These are phyloP conservation scores for Lepidocyrtinus sp. DNA, from an alignment of 2,888 invertebrate genomes.

Conservation along the genomic window DNA sequence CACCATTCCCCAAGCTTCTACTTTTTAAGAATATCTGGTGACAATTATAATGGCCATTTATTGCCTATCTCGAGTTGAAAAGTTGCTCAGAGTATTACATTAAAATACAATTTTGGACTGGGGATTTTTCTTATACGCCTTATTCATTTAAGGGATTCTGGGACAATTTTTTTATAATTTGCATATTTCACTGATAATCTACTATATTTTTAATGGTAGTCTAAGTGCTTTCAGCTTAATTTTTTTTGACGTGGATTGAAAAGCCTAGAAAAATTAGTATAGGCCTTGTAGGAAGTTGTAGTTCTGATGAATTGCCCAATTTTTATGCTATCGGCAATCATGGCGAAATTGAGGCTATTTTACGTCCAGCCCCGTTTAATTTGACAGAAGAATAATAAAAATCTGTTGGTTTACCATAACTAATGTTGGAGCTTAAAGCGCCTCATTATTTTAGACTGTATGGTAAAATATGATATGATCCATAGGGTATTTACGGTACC, in stretches of 20 bases:
- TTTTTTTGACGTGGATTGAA: neutral
- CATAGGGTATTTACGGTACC: slow-evolving; percentile 9
- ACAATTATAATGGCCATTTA: slow-evolving; percentile 46
- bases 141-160: neutral
- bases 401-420: slow-evolving; percentile 9
- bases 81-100: neutral
- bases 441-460: too few relatives aligned
- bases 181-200: neutral
- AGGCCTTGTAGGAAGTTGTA: neutral
- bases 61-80: slow-evolving; percentile 23
- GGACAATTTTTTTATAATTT: neutral
- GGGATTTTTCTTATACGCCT: neutral
- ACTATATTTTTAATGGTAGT: neutral
- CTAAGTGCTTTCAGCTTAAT: neutral
- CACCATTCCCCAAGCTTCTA: neutral
- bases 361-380: slow-evolving; percentile 11
- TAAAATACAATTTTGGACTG: slow-evolving; percentile 9
- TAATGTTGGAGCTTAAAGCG: too few relatives aligned
- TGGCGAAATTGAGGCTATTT: slow-evolving; percentile 30
- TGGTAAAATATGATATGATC: too few relatives aligned
- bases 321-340: slow-evolving; percentile 35
- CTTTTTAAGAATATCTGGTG: neutral
- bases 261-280: neutral
- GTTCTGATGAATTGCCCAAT: neutral
- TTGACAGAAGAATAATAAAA: slow-evolving; percentile 11